Evolutionary conservation across 2,113 vertebrate species (phyloP).

Genomic region (Caloenas nicobarica): DNA sequence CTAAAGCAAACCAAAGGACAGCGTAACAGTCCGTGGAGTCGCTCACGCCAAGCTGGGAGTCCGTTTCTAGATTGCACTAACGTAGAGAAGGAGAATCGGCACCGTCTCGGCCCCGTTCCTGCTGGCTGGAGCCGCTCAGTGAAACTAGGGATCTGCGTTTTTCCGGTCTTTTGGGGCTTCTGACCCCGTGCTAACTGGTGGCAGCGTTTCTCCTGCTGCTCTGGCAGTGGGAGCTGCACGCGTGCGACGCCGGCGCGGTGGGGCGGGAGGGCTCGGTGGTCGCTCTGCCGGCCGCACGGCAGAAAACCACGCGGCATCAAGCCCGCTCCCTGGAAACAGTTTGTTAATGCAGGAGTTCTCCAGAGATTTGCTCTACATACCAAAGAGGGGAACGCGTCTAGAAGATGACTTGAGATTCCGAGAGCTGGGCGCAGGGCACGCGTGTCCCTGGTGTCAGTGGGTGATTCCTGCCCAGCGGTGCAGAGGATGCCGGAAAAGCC

Average conservation of each 20-base stretch:
- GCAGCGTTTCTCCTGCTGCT: background rate
- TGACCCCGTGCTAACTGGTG: background rate
- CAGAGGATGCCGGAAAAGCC: background rate
- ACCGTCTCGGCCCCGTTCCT: constrained; percentile 56
- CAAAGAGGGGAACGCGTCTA: constrained; percentile 37
- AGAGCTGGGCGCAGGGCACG: background rate
- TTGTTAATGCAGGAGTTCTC: background rate
- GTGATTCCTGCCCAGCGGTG: background rate
- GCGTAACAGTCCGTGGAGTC: constrained; percentile 17
- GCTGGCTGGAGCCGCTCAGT: constrained; percentile 57
- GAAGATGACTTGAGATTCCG: background rate
- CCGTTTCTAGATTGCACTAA: constrained; percentile 87
- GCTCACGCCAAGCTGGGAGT: constrained; percentile 22
- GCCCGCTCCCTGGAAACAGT: background rate
- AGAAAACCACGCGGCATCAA: background rate
- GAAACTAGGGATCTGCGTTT: constrained; percentile 28
- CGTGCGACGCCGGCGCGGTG: background rate
- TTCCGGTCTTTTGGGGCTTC: background rate
- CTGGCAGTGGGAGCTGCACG: background rate
- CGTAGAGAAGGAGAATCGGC: constrained; percentile 46
- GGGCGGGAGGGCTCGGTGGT: background rate
- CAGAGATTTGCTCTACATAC: constrained; percentile 43
- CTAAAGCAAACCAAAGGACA: constrained; percentile 82
- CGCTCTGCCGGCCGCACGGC: accelerated
- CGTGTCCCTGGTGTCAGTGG: background rate